Evolutionary conservation across 2,797 vertebrate species (phyloP), one percentile per base, ranked within the genome.

Genomic region (Trematomus bernacchii): DNA sequence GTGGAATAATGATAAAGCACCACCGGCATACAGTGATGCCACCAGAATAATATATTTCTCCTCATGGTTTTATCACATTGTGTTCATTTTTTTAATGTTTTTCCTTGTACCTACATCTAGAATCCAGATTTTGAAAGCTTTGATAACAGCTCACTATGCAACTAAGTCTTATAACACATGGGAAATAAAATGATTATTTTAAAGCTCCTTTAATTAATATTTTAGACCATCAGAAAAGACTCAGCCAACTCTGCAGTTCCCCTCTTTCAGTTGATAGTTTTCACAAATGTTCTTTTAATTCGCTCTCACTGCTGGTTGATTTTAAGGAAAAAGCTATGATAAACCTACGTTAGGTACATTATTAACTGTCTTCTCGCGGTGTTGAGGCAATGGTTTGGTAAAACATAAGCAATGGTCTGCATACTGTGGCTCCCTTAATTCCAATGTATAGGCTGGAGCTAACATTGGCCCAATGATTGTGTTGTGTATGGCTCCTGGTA

Each of bases 1-100:
- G n/a, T 48, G 60, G 44, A 71, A 71, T 60, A 73, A 75, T 63
- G 23, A 67, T 65, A 15, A 62, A 69, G 57, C 52, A 40, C 10
- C 2, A 8, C 12, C 3, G 47, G 30, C 52, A 10, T 10, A 50
- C 40, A 67, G 43, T 42, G 54, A 73, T 37, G 10, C 44, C 15
- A 58, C 27, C 60, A 54, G 62, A 73, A 50, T 68, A 57, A 50
- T n/a, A 62, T 62, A 30, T 67, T 53, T 55, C 48, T 60, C 42
- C 13, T 57, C 3, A 9, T 61, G 44, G 23, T 55, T 66, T 63
- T 9, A 48, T 62, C 10, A 44, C 30, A 53, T 16, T 9, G 6
- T 3, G 30, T 64, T 52, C 53, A 8, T 23, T 21, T 55, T 42
- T 52, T 19, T 57, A 65, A 73, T 18, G 16, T 72, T 60, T 54